phyloP scores from a whole-genome alignment of 2,888 invertebrate genomes.

The Ochropleura plecta region DNA sequence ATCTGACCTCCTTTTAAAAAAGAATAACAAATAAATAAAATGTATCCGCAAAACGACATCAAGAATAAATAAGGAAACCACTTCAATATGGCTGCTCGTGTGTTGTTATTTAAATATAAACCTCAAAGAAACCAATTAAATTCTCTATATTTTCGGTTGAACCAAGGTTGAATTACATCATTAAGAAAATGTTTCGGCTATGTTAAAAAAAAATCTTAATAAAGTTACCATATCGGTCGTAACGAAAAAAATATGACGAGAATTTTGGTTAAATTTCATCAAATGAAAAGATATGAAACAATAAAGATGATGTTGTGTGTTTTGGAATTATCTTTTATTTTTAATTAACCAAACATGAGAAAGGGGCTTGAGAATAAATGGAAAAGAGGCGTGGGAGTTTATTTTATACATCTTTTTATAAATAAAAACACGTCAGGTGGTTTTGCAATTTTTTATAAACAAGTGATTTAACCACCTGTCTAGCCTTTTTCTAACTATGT shows the following conservation, averaged over 20 bases:
- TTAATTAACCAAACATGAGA: conserved; percentile 19
- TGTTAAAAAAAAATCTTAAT: conserved; percentile 54
- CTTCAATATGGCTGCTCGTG: conserved; percentile 26
- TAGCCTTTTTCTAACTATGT: no score
- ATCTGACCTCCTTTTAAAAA: not conserved
- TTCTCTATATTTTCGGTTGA: conserved; percentile 57
- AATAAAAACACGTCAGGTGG: no score
- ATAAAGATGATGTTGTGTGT: conserved; percentile 23
- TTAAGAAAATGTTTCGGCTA: conserved; percentile 61
- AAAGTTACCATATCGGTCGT: conserved; percentile 54
- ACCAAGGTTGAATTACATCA: conserved; percentile 61
- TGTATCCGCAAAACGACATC: conserved; percentile 13
- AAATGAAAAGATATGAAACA: conserved; percentile 46
- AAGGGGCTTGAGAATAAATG: not conserved
- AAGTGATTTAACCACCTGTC: no score
- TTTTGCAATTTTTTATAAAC: no score
- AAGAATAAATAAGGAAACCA: conserved; percentile 14
- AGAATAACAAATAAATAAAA: not conserved
- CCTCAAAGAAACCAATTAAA: conserved; percentile 59
- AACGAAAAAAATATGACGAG: conserved; percentile 51
- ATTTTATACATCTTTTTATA: not conserved
- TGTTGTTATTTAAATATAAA: conserved; percentile 25
- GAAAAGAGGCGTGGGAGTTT: not conserved
- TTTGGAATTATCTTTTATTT: conserved; percentile 21
- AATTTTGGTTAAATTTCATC: conserved; percentile 33